A percentile compares a stretch with the other conserved stretches of the same genome.
phyloP scores from a whole-genome alignment of 1,140 invertebrate genomes.

The Wasmannia auropunctata region DNA sequence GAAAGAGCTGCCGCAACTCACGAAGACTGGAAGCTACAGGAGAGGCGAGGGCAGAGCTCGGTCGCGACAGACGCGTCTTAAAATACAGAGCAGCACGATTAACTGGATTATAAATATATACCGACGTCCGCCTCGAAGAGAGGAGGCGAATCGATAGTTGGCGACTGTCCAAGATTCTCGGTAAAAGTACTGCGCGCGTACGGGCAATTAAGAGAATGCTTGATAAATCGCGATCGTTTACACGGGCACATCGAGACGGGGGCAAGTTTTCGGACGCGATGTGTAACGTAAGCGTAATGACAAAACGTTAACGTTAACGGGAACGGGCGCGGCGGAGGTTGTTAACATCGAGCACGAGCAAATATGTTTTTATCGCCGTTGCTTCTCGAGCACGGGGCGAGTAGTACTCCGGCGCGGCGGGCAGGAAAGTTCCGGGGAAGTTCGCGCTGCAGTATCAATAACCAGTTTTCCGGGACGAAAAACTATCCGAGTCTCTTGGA shows the following conservation, averaged over 20 bases:
- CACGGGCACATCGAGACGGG: neutral
- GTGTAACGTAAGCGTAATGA: conserved; percentile 61
- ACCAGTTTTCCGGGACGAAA: conserved; percentile 72
- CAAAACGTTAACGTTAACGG: conserved; percentile 69
- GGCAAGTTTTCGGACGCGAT: neutral
- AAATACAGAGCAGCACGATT: conserved; percentile 48
- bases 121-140: conserved; percentile 24
- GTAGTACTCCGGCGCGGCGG: conserved; percentile 2
- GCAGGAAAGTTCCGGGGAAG: conserved; percentile 66
- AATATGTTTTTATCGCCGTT: conserved; percentile 78
- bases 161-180: conserved; percentile 61
- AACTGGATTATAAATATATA: conserved; percentile 57
- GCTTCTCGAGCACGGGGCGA: conserved; percentile 40
- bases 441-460: conserved; percentile 73
- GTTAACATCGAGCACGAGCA: conserved; percentile 70
- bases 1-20: neutral
- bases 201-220: conserved; percentile 60
- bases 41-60: neutral
- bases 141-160: conserved; percentile 42
- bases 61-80: conserved; percentile 35
- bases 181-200: conserved; percentile 14
- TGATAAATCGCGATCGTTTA: conserved; percentile 52
- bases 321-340: conserved; percentile 49
- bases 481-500: conserved; percentile 70
- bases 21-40: neutral